These are phyloP conservation scores for Cheilosia pagana DNA, from an alignment of 2,888 invertebrate species.

Conservation along the genomic window DNA sequence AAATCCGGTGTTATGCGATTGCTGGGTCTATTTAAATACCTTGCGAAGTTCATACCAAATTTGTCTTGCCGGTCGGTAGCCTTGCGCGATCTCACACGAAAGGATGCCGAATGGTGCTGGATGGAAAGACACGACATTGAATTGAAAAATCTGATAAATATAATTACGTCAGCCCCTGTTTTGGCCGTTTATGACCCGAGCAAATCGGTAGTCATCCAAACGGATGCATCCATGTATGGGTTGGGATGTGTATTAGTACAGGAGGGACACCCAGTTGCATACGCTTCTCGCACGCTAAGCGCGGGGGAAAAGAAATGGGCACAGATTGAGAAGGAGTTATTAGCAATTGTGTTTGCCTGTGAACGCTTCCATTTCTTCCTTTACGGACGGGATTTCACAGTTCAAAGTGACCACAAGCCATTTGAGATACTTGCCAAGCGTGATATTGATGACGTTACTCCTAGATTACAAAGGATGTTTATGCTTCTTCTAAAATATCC, in stretches of 20 bases:
- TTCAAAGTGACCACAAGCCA: conserved; percentile 78
- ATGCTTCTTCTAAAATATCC: conserved; percentile 77
- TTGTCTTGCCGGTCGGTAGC: conserved; percentile 35
- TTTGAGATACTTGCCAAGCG: conserved; percentile 77
- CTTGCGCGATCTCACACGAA: conserved; percentile 49
- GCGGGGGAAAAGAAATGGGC: conserved; percentile 77
- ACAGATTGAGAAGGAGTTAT: conserved; percentile 81
- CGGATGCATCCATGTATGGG: conserved; percentile 75
- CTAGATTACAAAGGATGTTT: conserved; percentile 77
- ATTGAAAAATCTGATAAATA: conserved; percentile 7
- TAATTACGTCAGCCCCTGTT: conserved; percentile 29
- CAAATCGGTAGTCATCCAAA: conserved; percentile 77
- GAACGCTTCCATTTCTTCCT: conserved; percentile 79
- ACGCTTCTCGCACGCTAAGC: conserved; percentile 77
- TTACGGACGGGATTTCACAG: conserved; percentile 76
- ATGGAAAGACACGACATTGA: not conserved
- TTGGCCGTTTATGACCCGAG: conserved; percentile 67
- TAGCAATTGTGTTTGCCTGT: conserved; percentile 78
- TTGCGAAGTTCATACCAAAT: conserved; percentile 73
- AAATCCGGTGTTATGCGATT: no score
- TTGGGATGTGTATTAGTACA: conserved; percentile 79
- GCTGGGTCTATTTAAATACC: conserved; percentile 71
- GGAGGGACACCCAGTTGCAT: conserved; percentile 77
- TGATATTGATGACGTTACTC: conserved; percentile 75
- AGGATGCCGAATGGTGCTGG: not conserved